A percentile compares a stretch with the other conserved stretches of the same genome.
phyloP scores from a whole-genome alignment of 2,113 vertebrate species.

The Tragelaphus strepsiceros region DNA sequence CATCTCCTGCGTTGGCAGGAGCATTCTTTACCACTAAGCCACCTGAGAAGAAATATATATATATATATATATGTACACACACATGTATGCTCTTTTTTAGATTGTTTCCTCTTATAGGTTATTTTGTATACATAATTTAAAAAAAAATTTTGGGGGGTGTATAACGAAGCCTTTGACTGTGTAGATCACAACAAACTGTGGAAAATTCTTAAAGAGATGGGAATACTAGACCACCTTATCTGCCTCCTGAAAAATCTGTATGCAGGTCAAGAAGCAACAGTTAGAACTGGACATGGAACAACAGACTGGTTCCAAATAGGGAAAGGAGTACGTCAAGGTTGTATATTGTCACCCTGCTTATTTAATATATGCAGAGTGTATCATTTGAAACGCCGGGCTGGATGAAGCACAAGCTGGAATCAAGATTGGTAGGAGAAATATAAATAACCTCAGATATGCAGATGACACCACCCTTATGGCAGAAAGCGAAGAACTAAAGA shows the following conservation, averaged over 20 bases:
- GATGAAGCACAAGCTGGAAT: not conserved
- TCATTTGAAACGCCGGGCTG: not conserved
- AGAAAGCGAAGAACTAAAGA: not conserved
- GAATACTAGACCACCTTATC: not conserved
- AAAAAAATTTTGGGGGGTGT: fast-evolving
- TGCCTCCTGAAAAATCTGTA: not conserved
- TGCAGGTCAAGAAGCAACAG: not conserved
- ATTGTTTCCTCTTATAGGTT: not conserved
- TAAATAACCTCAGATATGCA: not conserved
- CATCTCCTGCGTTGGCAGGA: not conserved
- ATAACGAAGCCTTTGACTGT: not conserved
- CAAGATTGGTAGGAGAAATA: not conserved
- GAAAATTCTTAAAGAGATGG: not conserved
- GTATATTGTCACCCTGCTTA: not conserved
- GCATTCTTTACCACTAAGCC: not conserved
- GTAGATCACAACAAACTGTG: not conserved
- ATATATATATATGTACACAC: not conserved
- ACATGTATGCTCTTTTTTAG: not conserved
- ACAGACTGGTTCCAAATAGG: not conserved
- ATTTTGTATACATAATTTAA: not conserved
- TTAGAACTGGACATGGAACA: not conserved
- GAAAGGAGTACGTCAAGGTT: not conserved
- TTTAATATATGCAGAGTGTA: not conserved
- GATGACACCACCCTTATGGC: not conserved
- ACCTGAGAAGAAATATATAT: not conserved